These are phyloP conservation scores for Oligia strigilis DNA, from an alignment of 2,888 invertebrate species.

Conservation along the genomic window DNA sequence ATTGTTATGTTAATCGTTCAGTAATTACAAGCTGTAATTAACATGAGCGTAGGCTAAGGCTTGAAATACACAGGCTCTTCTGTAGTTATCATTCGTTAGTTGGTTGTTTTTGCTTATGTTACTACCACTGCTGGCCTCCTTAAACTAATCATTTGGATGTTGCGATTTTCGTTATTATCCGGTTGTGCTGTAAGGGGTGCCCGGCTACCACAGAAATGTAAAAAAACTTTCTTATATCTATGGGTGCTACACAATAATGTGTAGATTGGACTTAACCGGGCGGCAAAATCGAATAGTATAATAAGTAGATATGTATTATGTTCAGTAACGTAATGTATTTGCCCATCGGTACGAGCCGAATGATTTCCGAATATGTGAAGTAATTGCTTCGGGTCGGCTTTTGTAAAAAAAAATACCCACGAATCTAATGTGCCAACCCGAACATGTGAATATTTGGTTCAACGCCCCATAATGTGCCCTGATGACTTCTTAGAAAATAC, in stretches of 20 bases:
- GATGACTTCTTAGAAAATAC: background rate
- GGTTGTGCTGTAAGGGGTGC: background rate
- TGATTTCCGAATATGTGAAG: background rate
- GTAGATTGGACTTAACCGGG: background rate
- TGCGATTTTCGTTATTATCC: background rate
- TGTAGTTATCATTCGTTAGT: background rate
- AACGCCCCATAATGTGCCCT: background rate
- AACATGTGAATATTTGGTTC: background rate
- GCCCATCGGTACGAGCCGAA: background rate
- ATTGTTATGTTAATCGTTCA: slow-evolving; percentile 42
- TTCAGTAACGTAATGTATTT: too few relatives aligned
- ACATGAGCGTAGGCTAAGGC: background rate
- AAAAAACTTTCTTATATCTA: too few relatives aligned
- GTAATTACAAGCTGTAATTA: slow-evolving; percentile 24
- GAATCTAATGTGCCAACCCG: background rate
- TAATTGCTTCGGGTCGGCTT: background rate
- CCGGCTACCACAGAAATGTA: background rate
- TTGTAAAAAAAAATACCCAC: background rate
- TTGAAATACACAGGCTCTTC: background rate
- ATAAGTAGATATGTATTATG: background rate
- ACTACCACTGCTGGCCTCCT: background rate
- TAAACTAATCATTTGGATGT: background rate
- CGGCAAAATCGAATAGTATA: too few relatives aligned
- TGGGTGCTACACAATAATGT: background rate
- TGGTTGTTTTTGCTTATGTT: background rate